phyloP scores from a whole-genome alignment of 2,888 invertebrate species.

The Lithodes maja region DNA sequence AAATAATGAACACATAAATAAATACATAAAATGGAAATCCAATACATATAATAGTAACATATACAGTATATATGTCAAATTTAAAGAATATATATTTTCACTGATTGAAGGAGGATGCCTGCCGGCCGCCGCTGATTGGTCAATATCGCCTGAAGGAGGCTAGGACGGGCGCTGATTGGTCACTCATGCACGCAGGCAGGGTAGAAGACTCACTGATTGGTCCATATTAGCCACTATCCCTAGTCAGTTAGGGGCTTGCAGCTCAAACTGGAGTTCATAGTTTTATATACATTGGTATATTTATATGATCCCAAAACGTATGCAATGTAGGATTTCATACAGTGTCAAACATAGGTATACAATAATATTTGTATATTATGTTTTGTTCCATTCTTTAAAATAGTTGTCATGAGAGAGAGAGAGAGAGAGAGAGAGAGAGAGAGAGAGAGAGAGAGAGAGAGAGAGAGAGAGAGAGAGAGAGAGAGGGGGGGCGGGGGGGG shows the following conservation, averaged over 20 bases:
- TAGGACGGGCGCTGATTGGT: constrained; percentile 13
- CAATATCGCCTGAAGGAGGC: background rate
- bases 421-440: background rate
- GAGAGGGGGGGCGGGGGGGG: background rate
- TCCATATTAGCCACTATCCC: background rate
- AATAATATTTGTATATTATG: too few relatives aligned
- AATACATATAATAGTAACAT: too few relatives aligned
- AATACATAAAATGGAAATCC: too few relatives aligned
- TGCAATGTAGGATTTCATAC: too few relatives aligned
- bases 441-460: constrained; percentile 1
- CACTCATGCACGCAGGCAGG: background rate
- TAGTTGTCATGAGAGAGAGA: background rate
- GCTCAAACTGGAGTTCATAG: too few relatives aligned
- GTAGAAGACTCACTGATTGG: background rate
- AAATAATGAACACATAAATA: too few relatives aligned
- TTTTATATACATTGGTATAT: too few relatives aligned
- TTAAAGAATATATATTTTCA: too few relatives aligned
- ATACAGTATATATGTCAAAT: too few relatives aligned
- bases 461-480: background rate
- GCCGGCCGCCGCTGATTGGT: constrained; percentile 25
- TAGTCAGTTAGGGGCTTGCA: background rate
- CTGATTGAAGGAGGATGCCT: background rate
- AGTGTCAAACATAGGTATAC: too few relatives aligned
- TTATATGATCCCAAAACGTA: too few relatives aligned
- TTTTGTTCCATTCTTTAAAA: too few relatives aligned